A percentile compares a stretch with the other conserved stretches of the same genome.
Evolutionary conservation across 1,140 invertebrate species (phyloP).

Genomic region (Neoseiulus cucumeris): DNA sequence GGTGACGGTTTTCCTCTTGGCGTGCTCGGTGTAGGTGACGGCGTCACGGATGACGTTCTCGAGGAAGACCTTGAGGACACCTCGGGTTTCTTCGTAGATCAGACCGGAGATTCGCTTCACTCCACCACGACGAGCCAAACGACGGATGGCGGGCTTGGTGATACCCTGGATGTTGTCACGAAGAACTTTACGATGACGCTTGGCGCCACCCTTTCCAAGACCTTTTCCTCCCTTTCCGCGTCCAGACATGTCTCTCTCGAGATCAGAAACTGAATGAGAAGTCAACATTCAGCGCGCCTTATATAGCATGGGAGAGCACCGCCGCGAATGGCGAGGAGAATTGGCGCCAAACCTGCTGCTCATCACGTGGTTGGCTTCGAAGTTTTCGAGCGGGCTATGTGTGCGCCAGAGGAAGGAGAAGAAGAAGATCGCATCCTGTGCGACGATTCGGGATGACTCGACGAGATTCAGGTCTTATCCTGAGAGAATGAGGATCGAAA

Average conservation of each 20-base stretch:
- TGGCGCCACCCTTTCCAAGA: conserved; percentile 44
- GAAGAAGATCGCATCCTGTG: too few species aligned
- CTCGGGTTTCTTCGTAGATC: conserved; percentile 44
- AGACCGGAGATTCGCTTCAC: conserved; percentile 48
- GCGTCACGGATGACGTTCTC: conserved; percentile 56
- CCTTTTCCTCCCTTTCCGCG: conserved; percentile 45
- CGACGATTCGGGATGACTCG: too few species aligned
- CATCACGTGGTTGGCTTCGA: too few species aligned
- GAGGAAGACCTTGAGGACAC: conserved; percentile 48
- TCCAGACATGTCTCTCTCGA: conserved; percentile 33
- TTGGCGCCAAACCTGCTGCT: too few species aligned
- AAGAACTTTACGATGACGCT: conserved; percentile 40
- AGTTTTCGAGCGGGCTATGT: too few species aligned
- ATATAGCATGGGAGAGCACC: too few species aligned
- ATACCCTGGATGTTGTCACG: conserved; percentile 48
- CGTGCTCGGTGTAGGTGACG: conserved; percentile 55
- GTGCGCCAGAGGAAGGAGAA: too few species aligned
- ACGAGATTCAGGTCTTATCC: too few species aligned
- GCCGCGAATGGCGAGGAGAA: too few species aligned
- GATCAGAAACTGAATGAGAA: too few species aligned
- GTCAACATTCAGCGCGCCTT: too few species aligned
- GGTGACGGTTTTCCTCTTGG: conserved; percentile 53
- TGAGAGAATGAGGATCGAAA: too few species aligned
- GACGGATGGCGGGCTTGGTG: conserved; percentile 39
- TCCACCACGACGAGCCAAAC: conserved; percentile 42